Conservation (phyloP, 2,888 invertebrate species). For the Heliconius aoede region DNA sequence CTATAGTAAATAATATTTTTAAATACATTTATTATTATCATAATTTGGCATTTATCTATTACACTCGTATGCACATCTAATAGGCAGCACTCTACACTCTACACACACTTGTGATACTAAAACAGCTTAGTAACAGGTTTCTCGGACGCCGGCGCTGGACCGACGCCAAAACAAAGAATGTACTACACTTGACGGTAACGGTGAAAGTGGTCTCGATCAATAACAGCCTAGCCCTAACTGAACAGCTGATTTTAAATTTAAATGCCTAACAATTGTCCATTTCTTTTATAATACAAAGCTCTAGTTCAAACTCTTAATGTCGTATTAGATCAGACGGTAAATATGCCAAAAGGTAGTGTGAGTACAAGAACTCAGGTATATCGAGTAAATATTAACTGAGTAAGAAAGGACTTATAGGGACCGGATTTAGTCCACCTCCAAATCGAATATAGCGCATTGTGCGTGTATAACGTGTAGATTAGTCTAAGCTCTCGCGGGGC, state of each 20-base stretch:
- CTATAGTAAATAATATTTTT: too few species aligned
- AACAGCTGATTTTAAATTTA: slow-evolving; percentile 65
- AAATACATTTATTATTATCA: too few species aligned
- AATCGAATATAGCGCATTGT: slow-evolving; percentile 44
- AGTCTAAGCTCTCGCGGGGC: slow-evolving; percentile 54
- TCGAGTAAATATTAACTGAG: slow-evolving; percentile 4
- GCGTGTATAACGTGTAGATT: slow-evolving; percentile 54
- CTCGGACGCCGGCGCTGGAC: slow-evolving; percentile 63
- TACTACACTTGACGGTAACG: slow-evolving; percentile 58
- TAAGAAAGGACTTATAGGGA: slow-evolving; percentile 18
- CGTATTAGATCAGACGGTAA: too few species aligned
- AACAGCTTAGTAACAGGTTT: slow-evolving; percentile 60
- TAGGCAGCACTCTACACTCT: slow-evolving; percentile 29
- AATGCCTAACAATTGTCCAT: slow-evolving; percentile 32
- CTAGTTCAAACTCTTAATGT: background rate
- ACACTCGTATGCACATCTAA: slow-evolving; percentile 25
- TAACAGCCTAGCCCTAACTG: slow-evolving; percentile 58
- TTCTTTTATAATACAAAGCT: background rate
- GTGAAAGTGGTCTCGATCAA: slow-evolving; percentile 70
- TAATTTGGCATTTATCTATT: too few species aligned
- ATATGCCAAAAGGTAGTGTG: background rate
- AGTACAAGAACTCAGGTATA: background rate
- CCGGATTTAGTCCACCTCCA: slow-evolving; percentile 32
- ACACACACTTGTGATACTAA: slow-evolving; percentile 32
- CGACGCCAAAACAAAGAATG: slow-evolving; percentile 69